Conservation (phyloP, 2,797 vertebrate species). For the Meriones psammophilus region DNA sequence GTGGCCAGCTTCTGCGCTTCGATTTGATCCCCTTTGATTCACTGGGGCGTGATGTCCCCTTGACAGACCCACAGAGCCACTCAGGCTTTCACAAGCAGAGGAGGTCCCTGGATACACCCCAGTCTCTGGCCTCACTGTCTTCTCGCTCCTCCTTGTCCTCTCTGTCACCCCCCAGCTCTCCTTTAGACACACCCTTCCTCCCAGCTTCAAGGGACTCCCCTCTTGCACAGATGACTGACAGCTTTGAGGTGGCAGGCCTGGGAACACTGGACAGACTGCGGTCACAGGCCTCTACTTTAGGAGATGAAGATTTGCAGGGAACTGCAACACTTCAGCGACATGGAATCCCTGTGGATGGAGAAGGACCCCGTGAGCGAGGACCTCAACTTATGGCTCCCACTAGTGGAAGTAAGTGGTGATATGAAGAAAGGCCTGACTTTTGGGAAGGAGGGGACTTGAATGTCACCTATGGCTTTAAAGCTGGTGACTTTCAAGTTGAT, state of each 20-base stretch:
- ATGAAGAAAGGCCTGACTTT: not conserved
- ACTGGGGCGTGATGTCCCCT: constrained; percentile 88
- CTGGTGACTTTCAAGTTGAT: not conserved
- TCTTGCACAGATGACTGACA: constrained; percentile 94
- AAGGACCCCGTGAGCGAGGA: constrained; percentile 90
- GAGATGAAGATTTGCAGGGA: constrained; percentile 88
- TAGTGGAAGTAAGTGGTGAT: constrained; percentile 85
- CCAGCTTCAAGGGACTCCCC: constrained; percentile 95
- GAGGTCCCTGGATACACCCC: constrained; percentile 95
- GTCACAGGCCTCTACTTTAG: constrained; percentile 88
- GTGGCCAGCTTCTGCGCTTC: constrained; percentile 94
- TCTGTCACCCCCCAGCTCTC: constrained; percentile 97
- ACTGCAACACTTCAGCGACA: constrained; percentile 76
- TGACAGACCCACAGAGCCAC: constrained; percentile 87
- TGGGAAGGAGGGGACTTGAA: not conserved
- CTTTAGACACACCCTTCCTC: constrained; percentile 96
- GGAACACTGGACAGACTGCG: constrained; percentile 93
- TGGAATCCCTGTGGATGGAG: constrained; percentile 89
- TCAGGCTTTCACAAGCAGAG: constrained; percentile 90
- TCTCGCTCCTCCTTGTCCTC: constrained; percentile 98
- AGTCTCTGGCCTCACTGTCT: constrained; percentile 97
- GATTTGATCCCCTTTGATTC: constrained; percentile 92
- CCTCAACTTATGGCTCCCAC: constrained; percentile 86
- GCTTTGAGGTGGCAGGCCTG: constrained; percentile 94
- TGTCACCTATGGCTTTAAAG: fast-evolving